Evolutionary conservation across 1,140 invertebrate genomes (phyloP).

Genomic region (Wasmannia auropunctata): DNA sequence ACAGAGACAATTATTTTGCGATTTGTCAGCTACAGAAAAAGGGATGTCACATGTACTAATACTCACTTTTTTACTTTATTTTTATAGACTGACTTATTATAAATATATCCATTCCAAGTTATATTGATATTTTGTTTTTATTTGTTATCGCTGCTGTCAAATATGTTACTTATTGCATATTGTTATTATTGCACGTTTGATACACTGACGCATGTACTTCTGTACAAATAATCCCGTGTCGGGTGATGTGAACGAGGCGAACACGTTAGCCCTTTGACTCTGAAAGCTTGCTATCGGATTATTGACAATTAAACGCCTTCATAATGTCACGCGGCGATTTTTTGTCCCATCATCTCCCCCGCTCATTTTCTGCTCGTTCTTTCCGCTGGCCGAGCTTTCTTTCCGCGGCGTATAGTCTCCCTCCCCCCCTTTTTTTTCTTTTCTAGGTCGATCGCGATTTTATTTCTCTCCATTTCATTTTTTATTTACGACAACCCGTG

Average conservation of each 20-base stretch:
- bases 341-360: slow-evolving; percentile 7
- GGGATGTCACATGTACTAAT: neutral
- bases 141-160: neutral
- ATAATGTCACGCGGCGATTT: slow-evolving; percentile 48
- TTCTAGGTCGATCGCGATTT: slow-evolving; percentile 41
- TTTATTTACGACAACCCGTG: slow-evolving; percentile 35
- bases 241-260: neutral
- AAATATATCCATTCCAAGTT: neutral
- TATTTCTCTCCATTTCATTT: slow-evolving; percentile 42
- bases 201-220: neutral
- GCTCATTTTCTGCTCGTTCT: slow-evolving; percentile 30
- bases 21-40: neutral
- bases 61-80: neutral
- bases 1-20: neutral
- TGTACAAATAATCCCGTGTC: slow-evolving; percentile 16
- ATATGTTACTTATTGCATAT: neutral
- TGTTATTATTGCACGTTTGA: neutral
- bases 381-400: slow-evolving; percentile 15
- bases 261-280: slow-evolving; percentile 44
- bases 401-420: neutral
- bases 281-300: slow-evolving; percentile 14
- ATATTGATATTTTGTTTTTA: neutral
- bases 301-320: slow-evolving; percentile 46
- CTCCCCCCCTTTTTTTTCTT: neutral
- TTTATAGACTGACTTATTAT: neutral